Percentiles rank a stretch among this genome's conserved stretches.
These are phyloP conservation scores for Hoplostethus atlanticus DNA, from an alignment of 2,797 vertebrate genomes.

Conservation along the genomic window DNA sequence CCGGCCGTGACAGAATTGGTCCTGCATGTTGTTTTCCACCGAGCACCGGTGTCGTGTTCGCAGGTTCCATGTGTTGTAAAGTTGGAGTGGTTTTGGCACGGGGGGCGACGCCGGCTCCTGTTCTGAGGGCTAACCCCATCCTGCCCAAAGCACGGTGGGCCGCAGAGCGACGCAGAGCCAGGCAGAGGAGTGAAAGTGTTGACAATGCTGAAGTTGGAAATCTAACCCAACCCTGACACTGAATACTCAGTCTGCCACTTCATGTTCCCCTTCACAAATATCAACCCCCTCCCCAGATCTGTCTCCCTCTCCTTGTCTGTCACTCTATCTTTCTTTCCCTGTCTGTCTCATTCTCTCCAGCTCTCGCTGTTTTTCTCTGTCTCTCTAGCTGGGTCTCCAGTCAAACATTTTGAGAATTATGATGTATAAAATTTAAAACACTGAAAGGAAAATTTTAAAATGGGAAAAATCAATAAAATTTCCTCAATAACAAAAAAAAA, in stretches of 20 bases:
- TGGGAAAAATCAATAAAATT: not conserved
- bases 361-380: not conserved
- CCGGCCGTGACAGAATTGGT: slow-evolving; percentile 77
- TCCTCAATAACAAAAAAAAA: too few species aligned
- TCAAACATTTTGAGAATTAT: too few species aligned
- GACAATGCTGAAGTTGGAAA: slow-evolving; percentile 78
- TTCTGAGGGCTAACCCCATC: slow-evolving; percentile 66
- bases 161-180: slow-evolving; percentile 26
- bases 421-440: too few species aligned
- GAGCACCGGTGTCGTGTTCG: slow-evolving; percentile 74
- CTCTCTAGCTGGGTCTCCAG: not conserved
- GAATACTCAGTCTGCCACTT: slow-evolving; percentile 71
- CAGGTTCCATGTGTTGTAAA: slow-evolving; percentile 77
- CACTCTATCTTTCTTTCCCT: not conserved
- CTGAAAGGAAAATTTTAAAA: too few species aligned
- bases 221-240: slow-evolving; percentile 70
- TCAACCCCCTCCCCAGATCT: slow-evolving; percentile 25
- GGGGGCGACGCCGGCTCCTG: slow-evolving; percentile 64
- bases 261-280: slow-evolving; percentile 61
- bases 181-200: slow-evolving; percentile 71
- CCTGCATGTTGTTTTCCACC: slow-evolving; percentile 78
- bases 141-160: slow-evolving; percentile 51
- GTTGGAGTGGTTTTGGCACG: slow-evolving; percentile 78
- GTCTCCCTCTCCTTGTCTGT: slow-evolving; percentile 3
- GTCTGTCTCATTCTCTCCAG: slow-evolving; percentile 14